Evolutionary conservation across 2,888 invertebrate genomes (phyloP).

Genomic region (Agonum fuliginosum): DNA sequence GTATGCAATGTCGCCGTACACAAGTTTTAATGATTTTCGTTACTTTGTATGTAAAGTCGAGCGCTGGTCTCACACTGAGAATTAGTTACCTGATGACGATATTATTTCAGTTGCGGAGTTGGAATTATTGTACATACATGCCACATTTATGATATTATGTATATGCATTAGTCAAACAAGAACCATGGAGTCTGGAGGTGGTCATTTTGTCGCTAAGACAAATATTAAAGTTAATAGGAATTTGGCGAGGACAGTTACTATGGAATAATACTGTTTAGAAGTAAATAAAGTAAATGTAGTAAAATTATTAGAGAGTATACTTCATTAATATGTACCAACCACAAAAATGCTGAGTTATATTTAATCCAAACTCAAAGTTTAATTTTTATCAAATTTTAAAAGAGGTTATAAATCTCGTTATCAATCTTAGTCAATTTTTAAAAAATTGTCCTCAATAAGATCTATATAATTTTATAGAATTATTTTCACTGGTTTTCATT

Average conservation of each 20-base stretch:
- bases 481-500: too few relatives aligned
- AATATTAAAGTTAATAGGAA: conserved; percentile 18
- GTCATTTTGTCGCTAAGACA: conserved; percentile 9
- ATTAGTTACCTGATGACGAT: conserved; percentile 40
- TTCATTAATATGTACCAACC: too few relatives aligned
- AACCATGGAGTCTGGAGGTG: conserved; percentile 4
- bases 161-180: conserved; percentile 41
- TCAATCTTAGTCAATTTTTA: too few relatives aligned
- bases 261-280: conserved; percentile 19
- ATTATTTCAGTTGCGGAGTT: conserved; percentile 13
- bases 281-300: conserved; percentile 1
- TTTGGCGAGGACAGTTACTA: too few relatives aligned
- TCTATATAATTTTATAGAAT: too few relatives aligned
- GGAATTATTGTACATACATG: conserved; percentile 12
- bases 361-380: too few relatives aligned
- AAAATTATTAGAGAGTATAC: too few relatives aligned
- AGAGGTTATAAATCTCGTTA: too few relatives aligned
- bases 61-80: background rate
- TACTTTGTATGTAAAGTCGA: conserved; percentile 43
- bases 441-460: too few relatives aligned
- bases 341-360: too few relatives aligned
- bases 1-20: conserved; percentile 34
- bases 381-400: too few relatives aligned
- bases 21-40: conserved; percentile 51
- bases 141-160: conserved; percentile 23